Conservation (phyloP, 2,888 invertebrate species). For the Heteromurus nitidus region DNA sequence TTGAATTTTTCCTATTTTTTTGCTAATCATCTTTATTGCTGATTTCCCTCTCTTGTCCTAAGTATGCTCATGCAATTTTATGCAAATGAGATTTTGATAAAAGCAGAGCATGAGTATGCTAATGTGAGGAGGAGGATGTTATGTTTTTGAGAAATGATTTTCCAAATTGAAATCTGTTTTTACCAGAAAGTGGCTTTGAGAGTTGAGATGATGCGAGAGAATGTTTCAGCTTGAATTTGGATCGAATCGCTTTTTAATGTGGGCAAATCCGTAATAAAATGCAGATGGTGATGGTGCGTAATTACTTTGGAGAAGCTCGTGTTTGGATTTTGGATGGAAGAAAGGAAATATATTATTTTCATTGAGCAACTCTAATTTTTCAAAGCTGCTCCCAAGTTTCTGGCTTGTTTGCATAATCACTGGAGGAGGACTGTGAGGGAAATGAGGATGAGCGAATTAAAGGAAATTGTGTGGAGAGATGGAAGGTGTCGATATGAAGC, state of each 20-base stretch:
- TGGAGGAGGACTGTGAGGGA: conserved; percentile 21
- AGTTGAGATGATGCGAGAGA: not conserved
- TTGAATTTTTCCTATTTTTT: too few species aligned
- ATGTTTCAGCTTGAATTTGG: conserved; percentile 66
- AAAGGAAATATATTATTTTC: too few species aligned
- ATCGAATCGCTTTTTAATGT: conserved; percentile 60
- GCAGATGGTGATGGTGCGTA: conserved; percentile 36
- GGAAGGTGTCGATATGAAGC: not conserved
- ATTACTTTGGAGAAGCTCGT: not conserved
- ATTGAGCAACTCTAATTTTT: not conserved
- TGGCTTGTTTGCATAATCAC: not conserved
- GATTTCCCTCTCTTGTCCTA: too few species aligned
- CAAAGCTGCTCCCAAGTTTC: not conserved
- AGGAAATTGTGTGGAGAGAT: too few species aligned
- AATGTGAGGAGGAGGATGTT: not conserved
- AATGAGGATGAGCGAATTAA: too few species aligned
- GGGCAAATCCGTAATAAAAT: conserved; percentile 50
- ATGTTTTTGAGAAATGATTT: not conserved
- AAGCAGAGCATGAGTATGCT: not conserved
- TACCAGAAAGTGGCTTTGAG: too few species aligned
- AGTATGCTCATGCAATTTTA: too few species aligned
- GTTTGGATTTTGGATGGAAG: too few species aligned
- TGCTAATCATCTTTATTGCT: too few species aligned
- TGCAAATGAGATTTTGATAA: too few species aligned
- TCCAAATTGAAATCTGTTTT: conserved; percentile 68